A percentile compares a stretch with the other conserved stretches of the same genome.
Evolutionary conservation across 2,113 vertebrate genomes (phyloP).

Genomic region (Amphiprion ocellaris): DNA sequence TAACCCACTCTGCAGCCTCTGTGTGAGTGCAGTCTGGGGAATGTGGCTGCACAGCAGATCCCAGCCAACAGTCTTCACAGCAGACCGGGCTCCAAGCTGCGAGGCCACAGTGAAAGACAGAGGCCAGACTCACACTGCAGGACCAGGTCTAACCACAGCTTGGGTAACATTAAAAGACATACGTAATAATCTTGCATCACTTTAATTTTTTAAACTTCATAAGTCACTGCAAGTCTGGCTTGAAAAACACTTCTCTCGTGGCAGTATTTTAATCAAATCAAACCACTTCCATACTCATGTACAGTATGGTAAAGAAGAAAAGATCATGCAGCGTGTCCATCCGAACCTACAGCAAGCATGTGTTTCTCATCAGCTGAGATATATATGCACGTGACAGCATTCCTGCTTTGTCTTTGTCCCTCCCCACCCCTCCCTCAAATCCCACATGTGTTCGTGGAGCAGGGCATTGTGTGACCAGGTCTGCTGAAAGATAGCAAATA

Average conservation of each 20-base stretch:
- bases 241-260: not conserved
- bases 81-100: constrained; percentile 34
- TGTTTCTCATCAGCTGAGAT: constrained; percentile 71
- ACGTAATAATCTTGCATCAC: constrained; percentile 28
- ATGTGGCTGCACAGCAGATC: constrained; percentile 65
- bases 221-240: constrained; percentile 6
- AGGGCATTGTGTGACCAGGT: constrained; percentile 18
- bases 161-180: constrained; percentile 16
- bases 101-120: constrained; percentile 38
- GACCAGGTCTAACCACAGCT: constrained; percentile 20
- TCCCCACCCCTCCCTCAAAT: not conserved
- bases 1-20: constrained; percentile 70
- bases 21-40: constrained; percentile 46
- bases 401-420: constrained; percentile 35
- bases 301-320: not conserved
- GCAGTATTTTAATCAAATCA: constrained; percentile 41
- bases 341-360: constrained; percentile 43
- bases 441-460: not conserved
- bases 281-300: constrained; percentile 16
- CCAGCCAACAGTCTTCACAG: not conserved
- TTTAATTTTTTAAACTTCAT: constrained; percentile 26
- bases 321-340: not conserved
- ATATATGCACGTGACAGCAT: constrained; percentile 42
- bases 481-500: constrained; percentile 34
- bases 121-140: constrained; percentile 33